Conservation (phyloP, 2,888 invertebrate species). For the Steinernema scapterisci region DNA sequence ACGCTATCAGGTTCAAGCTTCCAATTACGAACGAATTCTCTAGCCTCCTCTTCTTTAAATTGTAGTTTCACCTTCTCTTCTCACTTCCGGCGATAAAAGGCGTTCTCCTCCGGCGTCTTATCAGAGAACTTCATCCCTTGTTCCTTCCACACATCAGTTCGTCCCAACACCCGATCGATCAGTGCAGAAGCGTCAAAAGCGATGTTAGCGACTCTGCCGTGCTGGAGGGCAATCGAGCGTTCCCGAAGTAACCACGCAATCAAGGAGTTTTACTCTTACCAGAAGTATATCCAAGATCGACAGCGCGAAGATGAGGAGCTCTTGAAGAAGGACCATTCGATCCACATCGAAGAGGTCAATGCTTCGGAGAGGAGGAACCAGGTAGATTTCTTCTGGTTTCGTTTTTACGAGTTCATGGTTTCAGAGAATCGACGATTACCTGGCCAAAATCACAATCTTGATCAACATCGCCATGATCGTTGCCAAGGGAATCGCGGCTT, state of each 20-base stretch:
- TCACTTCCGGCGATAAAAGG: too few species aligned
- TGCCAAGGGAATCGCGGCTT: conserved; percentile 66
- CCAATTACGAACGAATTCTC: too few species aligned
- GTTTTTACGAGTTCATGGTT: too few species aligned
- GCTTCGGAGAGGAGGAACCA: background rate
- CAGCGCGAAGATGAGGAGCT: background rate
- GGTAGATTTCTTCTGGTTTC: background rate
- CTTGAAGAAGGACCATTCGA: background rate
- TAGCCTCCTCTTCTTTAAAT: too few species aligned
- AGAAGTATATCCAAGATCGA: conserved; percentile 17
- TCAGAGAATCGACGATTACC: conserved; percentile 47
- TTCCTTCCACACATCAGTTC: too few species aligned
- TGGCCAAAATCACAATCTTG: conserved; percentile 48
- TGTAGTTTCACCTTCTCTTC: too few species aligned
- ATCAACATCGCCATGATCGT: conserved; percentile 49
- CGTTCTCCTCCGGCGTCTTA: too few species aligned
- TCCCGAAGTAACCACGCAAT: background rate
- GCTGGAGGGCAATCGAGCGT: conserved; percentile 16
- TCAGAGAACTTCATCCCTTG: too few species aligned
- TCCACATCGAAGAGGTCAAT: background rate
- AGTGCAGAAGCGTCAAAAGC: too few species aligned
- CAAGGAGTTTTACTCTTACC: conserved; percentile 15
- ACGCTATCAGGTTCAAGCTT: too few species aligned
- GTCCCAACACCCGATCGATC: too few species aligned
- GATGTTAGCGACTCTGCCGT: conserved; percentile 3